Evolutionary conservation across 2,797 vertebrate species (phyloP).

Genomic region (Xiphorhynchus erythropygius): DNA sequence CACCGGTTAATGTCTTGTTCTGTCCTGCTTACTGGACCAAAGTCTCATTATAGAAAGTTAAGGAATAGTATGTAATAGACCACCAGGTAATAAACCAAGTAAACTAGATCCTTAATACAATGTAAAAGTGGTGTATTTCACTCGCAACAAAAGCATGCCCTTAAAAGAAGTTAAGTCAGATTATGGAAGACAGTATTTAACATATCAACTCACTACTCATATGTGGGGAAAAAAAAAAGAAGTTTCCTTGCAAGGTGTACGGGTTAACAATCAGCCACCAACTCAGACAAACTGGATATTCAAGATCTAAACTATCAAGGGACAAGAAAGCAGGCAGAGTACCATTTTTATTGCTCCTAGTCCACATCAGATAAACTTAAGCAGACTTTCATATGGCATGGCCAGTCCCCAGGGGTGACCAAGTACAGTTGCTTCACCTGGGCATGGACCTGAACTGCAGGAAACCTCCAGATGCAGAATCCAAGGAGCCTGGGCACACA

Average conservation of each 20-base stretch:
- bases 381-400: accelerated
- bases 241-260: neutral
- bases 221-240: neutral
- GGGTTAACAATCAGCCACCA: neutral
- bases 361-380: neutral
- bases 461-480: neutral
- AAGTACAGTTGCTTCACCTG: neutral
- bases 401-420: accelerated
- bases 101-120: neutral
- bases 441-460: accelerated
- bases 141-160: neutral
- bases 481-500: neutral
- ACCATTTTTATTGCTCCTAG: neutral
- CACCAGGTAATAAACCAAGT: too few species aligned
- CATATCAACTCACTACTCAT: neutral
- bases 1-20: too few species aligned
- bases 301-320: neutral
- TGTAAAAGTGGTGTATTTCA: neutral
- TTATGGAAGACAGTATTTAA: neutral
- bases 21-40: too few species aligned
- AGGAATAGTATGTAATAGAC: too few species aligned
- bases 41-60: too few species aligned
- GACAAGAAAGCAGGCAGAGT: neutral
- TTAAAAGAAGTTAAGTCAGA: neutral
- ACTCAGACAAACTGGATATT: neutral